Evolutionary conservation across 1,140 invertebrate genomes (phyloP).

Genomic region (Acromyrmex heyeri): DNA sequence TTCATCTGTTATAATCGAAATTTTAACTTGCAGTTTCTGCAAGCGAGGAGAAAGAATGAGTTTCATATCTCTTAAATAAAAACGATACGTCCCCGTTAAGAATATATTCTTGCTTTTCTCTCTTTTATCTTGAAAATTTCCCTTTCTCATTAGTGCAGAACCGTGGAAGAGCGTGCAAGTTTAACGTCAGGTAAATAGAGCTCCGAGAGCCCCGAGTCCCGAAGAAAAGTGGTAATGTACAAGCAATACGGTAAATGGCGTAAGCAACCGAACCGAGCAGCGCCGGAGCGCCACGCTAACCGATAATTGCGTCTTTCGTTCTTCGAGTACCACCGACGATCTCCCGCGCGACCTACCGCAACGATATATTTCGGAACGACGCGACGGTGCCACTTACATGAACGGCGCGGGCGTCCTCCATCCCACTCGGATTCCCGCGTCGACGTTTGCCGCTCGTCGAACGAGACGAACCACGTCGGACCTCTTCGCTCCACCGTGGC

Average conservation of each 20-base stretch:
- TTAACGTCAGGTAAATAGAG: slow-evolving; percentile 20
- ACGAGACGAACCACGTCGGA: slow-evolving; percentile 71
- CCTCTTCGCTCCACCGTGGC: slow-evolving; percentile 57
- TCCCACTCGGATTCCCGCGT: slow-evolving; percentile 42
- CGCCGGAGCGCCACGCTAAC: slow-evolving; percentile 10
- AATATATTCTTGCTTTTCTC: background rate
- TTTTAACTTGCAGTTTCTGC: background rate
- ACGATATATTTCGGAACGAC: slow-evolving; percentile 69
- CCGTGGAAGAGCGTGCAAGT: background rate
- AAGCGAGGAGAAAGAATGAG: background rate
- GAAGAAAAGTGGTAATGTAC: slow-evolving; percentile 51
- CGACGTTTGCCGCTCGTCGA: slow-evolving; percentile 69
- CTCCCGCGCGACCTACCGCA: slow-evolving; percentile 61
- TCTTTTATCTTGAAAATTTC: background rate
- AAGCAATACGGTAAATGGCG: slow-evolving; percentile 47
- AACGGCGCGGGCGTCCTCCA: slow-evolving; percentile 17
- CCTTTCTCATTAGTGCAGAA: slow-evolving; percentile 3
- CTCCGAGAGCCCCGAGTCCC: background rate
- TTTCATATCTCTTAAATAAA: background rate
- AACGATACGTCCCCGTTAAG: background rate
- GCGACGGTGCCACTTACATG: slow-evolving; percentile 67
- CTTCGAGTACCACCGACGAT: slow-evolving; percentile 17
- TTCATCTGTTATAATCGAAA: slow-evolving; percentile 3
- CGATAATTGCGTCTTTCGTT: slow-evolving; percentile 63
- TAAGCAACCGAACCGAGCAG: slow-evolving; percentile 30